Conservation (phyloP, 2,797 vertebrate genomes). For the Alfaro cultratus region DNA sequence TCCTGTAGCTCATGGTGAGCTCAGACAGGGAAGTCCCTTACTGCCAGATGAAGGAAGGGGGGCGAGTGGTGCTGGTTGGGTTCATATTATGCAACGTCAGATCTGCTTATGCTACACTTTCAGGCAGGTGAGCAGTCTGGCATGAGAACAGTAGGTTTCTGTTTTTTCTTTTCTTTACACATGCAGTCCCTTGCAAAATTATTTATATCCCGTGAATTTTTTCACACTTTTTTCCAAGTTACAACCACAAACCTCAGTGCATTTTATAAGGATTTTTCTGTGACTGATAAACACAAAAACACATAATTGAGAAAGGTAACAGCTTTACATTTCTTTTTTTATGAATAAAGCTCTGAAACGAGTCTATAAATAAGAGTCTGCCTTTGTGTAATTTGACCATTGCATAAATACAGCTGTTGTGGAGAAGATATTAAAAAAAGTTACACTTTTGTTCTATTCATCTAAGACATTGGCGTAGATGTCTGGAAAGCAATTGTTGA, state of each 20-base stretch:
- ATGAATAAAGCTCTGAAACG: background rate
- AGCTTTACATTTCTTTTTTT: background rate
- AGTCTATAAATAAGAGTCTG: background rate
- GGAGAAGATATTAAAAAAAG: background rate
- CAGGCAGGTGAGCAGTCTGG: conserved; percentile 21
- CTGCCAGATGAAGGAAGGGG: conserved; percentile 42
- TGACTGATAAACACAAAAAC: background rate
- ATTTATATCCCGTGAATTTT: background rate
- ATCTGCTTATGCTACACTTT: conserved; percentile 30
- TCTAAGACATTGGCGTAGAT: background rate
- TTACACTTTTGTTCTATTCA: background rate
- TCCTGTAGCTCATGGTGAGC: conserved; percentile 27
- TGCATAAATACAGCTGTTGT: background rate
- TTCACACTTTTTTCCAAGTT: background rate
- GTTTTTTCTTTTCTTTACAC: background rate
- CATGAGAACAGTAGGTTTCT: conserved; percentile 13
- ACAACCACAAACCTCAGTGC: background rate
- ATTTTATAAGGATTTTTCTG: background rate
- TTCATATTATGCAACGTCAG: conserved; percentile 56
- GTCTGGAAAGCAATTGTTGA: background rate
- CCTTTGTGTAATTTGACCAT: background rate
- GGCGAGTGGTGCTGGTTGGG: conserved; percentile 1
- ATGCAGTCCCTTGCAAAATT: conserved; percentile 6
- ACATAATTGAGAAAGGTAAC: background rate
- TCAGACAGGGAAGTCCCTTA: conserved; percentile 47